These are phyloP conservation scores for Drosophila quasianomalipes DNA, from an alignment of 2,888 invertebrate genomes.

Conservation along the genomic window DNA sequence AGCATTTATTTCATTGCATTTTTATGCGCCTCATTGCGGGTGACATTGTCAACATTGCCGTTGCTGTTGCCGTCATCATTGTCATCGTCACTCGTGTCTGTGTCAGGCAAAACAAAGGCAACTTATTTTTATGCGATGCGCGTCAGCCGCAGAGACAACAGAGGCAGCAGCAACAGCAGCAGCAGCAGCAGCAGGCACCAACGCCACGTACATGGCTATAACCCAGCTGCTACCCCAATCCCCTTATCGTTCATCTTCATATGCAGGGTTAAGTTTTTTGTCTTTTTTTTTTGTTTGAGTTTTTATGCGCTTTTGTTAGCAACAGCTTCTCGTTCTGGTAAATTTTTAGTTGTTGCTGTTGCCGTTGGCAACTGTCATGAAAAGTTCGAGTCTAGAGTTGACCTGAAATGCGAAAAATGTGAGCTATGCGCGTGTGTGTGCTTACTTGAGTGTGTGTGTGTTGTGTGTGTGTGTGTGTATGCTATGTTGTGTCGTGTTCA, in stretches of 20 bases:
- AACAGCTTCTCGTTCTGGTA: constrained; percentile 48
- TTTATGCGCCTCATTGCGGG: constrained; percentile 59
- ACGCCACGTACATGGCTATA: background rate
- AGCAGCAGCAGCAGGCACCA: constrained; percentile 1
- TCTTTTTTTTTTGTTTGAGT: constrained; percentile 5
- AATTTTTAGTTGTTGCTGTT: constrained; percentile 44
- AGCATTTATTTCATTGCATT: constrained; percentile 79
- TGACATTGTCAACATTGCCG: constrained; percentile 33
- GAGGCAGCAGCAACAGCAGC: background rate
- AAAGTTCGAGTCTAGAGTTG: constrained; percentile 75
- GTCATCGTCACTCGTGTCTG: constrained; percentile 41
- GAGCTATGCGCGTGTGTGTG: constrained; percentile 25
- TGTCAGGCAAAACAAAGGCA: constrained; percentile 68
- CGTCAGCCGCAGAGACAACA: constrained; percentile 65
- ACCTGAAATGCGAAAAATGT: constrained; percentile 67
- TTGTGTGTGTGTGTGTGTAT: constrained; percentile 12
- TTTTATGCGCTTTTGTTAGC: constrained; percentile 75
- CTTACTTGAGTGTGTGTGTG: constrained; percentile 15
- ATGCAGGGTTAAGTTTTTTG: constrained; percentile 67
- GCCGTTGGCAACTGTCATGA: constrained; percentile 72
- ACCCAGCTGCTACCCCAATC: background rate
- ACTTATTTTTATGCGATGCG: constrained; percentile 76
- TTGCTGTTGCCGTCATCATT: background rate
- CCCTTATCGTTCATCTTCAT: constrained; percentile 24
- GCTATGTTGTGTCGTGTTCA: constrained; percentile 32